phyloP scores from a whole-genome alignment of 2,113 vertebrate genomes.

The Semicossyphus pulcher region DNA sequence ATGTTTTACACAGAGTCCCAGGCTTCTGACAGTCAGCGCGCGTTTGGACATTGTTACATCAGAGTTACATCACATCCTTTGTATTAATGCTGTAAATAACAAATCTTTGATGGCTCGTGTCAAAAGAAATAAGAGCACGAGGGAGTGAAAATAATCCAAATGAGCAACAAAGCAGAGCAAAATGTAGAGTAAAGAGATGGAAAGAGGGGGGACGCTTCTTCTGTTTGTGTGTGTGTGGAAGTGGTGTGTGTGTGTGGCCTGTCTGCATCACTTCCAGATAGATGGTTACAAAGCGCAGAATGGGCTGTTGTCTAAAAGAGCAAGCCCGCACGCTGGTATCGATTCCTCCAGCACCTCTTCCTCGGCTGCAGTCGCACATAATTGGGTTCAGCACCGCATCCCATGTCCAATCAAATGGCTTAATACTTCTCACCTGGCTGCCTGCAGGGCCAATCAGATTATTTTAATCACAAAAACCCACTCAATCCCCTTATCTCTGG shows the following conservation, averaged over 20 bases:
- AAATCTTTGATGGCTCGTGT: neutral
- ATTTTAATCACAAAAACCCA: slow-evolving; percentile 54
- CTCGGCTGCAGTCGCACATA: slow-evolving; percentile 44
- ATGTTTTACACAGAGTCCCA: neutral
- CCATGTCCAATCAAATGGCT: slow-evolving; percentile 52
- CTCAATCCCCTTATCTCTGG: slow-evolving; percentile 38
- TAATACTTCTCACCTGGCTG: slow-evolving; percentile 53
- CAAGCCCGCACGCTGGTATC: slow-evolving; percentile 27
- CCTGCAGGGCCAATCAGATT: slow-evolving; percentile 52
- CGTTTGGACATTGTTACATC: slow-evolving; percentile 4
- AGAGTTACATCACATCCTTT: neutral
- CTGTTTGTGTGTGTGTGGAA: neutral
- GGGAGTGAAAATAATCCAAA: slow-evolving; percentile 4
- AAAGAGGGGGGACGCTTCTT: neutral
- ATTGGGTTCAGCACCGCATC: slow-evolving; percentile 54
- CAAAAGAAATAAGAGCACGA: neutral
- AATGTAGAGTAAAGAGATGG: neutral
- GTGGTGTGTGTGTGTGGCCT: neutral
- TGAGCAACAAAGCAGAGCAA: slow-evolving; percentile 10
- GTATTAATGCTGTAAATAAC: neutral
- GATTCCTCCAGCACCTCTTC: slow-evolving; percentile 37
- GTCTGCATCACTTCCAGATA: neutral
- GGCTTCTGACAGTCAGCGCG: neutral
- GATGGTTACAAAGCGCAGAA: slow-evolving; percentile 30
- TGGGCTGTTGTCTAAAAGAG: slow-evolving; percentile 43